Percentiles rank a stretch among this genome's conserved stretches.
Conservation (phyloP, 2,113 vertebrate species). For the Oncorhynchus clarkii region DNA sequence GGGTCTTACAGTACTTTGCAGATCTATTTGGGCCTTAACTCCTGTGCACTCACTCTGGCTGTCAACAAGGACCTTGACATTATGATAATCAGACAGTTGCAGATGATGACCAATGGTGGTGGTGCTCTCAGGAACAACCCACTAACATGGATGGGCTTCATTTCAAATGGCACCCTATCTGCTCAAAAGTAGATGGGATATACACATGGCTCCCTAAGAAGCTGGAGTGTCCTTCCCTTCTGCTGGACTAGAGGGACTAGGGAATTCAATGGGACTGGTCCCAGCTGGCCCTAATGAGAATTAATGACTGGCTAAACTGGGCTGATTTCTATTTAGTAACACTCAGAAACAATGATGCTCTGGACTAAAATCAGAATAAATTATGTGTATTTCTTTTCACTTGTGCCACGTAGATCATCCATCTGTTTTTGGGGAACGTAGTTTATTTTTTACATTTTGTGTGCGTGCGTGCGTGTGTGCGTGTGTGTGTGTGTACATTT, state of each 20-base stretch:
- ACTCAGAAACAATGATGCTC: neutral
- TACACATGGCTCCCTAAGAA: neutral
- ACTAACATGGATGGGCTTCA: neutral
- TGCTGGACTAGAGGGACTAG: conserved; percentile 9
- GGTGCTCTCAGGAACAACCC: neutral
- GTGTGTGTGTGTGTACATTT: too few relatives aligned
- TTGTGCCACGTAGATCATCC: too few relatives aligned
- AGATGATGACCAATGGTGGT: conserved; percentile 23
- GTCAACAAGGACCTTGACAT: conserved; percentile 14
- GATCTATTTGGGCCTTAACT: conserved; percentile 20
- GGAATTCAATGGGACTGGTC: conserved; percentile 4
- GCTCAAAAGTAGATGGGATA: too few relatives aligned
- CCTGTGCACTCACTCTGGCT: conserved; percentile 9
- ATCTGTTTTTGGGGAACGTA: too few relatives aligned
- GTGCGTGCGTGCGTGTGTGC: too few relatives aligned
- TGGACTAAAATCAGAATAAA: neutral
- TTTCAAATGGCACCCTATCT: too few relatives aligned
- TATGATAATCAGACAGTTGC: conserved; percentile 40
- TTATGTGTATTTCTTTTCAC: neutral
- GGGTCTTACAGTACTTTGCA: neutral
- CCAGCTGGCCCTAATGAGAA: conserved; percentile 28
- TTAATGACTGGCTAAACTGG: conserved; percentile 14
- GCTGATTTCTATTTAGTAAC: neutral
- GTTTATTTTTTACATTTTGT: too few relatives aligned
- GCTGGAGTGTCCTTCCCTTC: neutral